These are phyloP conservation scores for Smutsia temminckii DNA, from an alignment of 2,797 vertebrate species.

Conservation along the genomic window DNA sequence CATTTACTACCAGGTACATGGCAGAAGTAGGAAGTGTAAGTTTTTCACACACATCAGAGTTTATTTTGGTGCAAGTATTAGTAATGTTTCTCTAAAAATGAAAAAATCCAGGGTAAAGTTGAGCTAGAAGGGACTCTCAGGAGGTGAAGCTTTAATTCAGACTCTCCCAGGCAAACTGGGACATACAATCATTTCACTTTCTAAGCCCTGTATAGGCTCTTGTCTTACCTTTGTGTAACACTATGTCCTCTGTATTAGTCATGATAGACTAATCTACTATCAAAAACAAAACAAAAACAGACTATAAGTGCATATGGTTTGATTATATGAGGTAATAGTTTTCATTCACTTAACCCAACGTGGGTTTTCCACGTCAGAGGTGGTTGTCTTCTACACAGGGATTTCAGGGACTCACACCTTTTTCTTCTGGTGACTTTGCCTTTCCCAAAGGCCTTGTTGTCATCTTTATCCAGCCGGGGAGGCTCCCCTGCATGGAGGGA, in stretches of 20 bases:
- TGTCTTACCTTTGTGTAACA: background rate
- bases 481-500: background rate
- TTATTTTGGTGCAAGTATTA: background rate
- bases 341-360: background rate
- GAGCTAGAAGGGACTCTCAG: background rate
- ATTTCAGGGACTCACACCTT: background rate
- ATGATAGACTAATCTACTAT: background rate
- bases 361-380: background rate
- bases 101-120: background rate
- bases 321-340: background rate
- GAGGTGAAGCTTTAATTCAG: background rate
- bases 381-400: rapidly evolving
- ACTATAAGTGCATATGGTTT: background rate
- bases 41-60: background rate
- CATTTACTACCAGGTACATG: background rate
- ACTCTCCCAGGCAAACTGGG: background rate
- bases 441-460: background rate
- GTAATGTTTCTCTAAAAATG: background rate
- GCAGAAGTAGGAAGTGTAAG: background rate
- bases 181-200: background rate
- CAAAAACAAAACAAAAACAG: background rate
- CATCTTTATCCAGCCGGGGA: background rate
- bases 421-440: background rate
- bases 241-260: background rate
- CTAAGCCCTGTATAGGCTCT: background rate